A percentile compares a stretch with the other conserved stretches of the same genome.
phyloP scores from a whole-genome alignment of 2,888 invertebrate genomes.

The Drosophila parthenogenetica region DNA sequence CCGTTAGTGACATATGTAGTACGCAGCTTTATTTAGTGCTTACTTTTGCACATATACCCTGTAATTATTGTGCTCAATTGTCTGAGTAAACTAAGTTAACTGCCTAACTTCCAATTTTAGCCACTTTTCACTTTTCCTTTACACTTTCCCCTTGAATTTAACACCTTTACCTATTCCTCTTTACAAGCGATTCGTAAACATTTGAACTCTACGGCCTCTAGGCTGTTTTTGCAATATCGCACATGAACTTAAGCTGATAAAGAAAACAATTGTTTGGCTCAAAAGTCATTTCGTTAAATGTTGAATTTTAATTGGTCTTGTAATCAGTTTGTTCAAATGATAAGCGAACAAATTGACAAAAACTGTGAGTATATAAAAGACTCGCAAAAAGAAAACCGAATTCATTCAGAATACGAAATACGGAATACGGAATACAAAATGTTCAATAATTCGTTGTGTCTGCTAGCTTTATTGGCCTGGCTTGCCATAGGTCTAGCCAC shows the following conservation, averaged over 20 bases:
- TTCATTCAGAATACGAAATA: neutral
- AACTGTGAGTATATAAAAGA: slow-evolving; percentile 10
- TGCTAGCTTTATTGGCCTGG: neutral
- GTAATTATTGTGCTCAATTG: neutral
- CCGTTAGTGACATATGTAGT: slow-evolving; percentile 18
- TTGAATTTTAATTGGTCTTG: slow-evolving; percentile 3
- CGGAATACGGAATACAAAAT: neutral
- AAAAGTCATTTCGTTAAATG: slow-evolving; percentile 2
- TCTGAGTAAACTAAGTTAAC: neutral
- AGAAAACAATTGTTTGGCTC: neutral
- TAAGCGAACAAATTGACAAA: slow-evolving; percentile 2
- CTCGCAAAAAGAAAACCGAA: neutral
- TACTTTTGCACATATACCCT: slow-evolving; percentile 13
- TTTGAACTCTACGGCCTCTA: neutral
- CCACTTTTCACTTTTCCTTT: too few relatives aligned
- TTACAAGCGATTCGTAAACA: neutral
- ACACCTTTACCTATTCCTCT: neutral
- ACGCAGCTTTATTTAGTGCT: slow-evolving; percentile 10
- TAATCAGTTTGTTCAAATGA: slow-evolving; percentile 2
- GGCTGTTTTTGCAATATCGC: neutral
- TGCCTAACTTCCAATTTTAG: too few relatives aligned
- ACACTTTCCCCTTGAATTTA: too few relatives aligned
- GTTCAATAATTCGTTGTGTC: neutral
- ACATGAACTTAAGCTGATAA: neutral
- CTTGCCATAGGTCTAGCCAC: slow-evolving; percentile 8